Evolutionary conservation across 30 jellyfish, hydroid and myxozoan species (phyloP), one percentile per base, ranked within the genome.

Genomic region (Pseudorhiza aurosa): DNA sequence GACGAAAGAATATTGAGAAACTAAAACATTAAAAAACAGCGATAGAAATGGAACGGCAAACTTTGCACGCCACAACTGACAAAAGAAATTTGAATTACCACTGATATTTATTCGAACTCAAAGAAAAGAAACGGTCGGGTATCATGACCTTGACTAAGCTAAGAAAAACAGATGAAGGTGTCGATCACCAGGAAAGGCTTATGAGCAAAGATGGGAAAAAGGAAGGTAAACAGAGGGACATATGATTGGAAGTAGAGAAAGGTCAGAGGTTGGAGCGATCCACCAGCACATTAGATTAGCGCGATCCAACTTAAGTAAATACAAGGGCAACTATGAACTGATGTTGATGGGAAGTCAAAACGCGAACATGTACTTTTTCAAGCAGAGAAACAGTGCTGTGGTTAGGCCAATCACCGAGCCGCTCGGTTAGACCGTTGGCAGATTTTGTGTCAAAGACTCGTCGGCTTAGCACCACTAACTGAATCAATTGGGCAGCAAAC

Each of bases 121-220:
- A 70, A 70, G 83, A 71, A 70, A 70, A 57, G 21, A 27, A 31
- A 70, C 83, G 49, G 83, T 57, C 24, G 83, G 83, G 83, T 26
- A 27, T 70, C 83, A 11, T 28, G 83, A 70, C 83, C 83, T 32
- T 0, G 2, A 8, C 22, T 25, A 19, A 25, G 58, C 57, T 12
- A 36, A 28, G 31, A 15, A 60, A 70, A 70, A 70, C 83, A 70
- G 1, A 15, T 22, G 46, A 70, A 70, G 27, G 71, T 46, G 68
- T 26, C 29, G 30, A 45, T 56, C 72, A 70, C 83, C 57, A 70
- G 57, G 83, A 70, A 70, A 31, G 36, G 69, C 51, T 70, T 70
- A 33, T n/a, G 11, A 70, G 49, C 68, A 2, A 58, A 42, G 69
- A 65, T 32, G 50, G 50, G 50, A 53, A 10, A 44, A 57, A 46